These are phyloP conservation scores for Cydia fagiglandana DNA, from an alignment of 1,140 invertebrate species.

Conservation along the genomic window DNA sequence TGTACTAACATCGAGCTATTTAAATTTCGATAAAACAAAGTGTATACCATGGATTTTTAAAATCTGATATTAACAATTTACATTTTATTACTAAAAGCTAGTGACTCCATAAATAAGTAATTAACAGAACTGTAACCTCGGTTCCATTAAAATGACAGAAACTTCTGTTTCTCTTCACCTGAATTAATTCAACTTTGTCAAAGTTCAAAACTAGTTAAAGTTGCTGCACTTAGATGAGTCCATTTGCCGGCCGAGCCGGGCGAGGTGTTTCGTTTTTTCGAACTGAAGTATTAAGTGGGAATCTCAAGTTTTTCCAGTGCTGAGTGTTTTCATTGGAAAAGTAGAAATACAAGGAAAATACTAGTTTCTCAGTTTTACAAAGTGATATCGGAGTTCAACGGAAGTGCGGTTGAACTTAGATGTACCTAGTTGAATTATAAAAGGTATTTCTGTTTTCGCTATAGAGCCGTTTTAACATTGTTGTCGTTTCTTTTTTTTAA, in stretches of 20 bases:
- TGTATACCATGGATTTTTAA: too few species aligned
- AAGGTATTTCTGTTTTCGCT: too few species aligned
- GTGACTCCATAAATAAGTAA: too few species aligned
- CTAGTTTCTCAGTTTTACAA: not conserved
- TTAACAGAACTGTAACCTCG: too few species aligned
- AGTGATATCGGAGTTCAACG: not conserved
- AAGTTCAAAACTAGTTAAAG: slow-evolving; percentile 20
- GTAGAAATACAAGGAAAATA: not conserved
- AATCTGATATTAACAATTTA: too few species aligned
- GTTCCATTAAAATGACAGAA: not conserved
- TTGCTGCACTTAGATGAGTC: slow-evolving; percentile 17
- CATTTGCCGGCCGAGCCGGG: not conserved
- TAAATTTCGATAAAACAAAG: too few species aligned
- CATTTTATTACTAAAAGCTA: too few species aligned
- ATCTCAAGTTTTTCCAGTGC: not conserved
- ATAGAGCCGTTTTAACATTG: too few species aligned
- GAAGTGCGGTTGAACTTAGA: not conserved
- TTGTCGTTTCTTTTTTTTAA: too few species aligned
- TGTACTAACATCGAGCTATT: too few species aligned
- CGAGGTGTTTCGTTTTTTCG: not conserved
- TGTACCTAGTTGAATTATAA: too few species aligned
- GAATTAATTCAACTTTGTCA: not conserved
- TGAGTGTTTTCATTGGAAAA: not conserved
- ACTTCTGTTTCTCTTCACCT: not conserved
- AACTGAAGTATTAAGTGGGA: slow-evolving; percentile 9